Evolutionary conservation across 2,888 invertebrate genomes (phyloP).

Genomic region (Archips xylosteana): DNA sequence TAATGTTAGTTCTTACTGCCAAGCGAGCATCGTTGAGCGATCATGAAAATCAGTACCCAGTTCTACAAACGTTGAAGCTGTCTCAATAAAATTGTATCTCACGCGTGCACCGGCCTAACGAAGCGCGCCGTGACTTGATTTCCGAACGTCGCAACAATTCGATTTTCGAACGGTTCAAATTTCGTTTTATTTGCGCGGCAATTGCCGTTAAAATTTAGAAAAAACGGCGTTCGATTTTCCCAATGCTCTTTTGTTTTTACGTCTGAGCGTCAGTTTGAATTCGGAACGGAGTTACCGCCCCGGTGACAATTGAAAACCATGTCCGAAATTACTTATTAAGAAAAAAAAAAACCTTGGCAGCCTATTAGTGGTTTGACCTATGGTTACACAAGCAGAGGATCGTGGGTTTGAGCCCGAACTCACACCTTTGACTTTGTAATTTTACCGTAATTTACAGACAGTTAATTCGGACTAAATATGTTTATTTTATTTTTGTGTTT

Average conservation of each 20-base stretch:
- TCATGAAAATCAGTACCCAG: background rate
- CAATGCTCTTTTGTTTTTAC: background rate
- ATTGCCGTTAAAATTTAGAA: conserved; percentile 13
- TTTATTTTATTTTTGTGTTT: no score
- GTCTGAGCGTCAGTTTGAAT: background rate
- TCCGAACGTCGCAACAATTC: conserved; percentile 40
- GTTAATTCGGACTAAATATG: no score
- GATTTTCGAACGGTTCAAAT: conserved; percentile 41
- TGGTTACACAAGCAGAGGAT: no score
- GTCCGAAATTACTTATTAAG: no score
- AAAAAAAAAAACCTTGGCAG: no score
- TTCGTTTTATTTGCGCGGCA: conserved; percentile 27
- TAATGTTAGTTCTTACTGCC: no score
- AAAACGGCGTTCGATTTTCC: background rate
- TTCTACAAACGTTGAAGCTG: conserved; percentile 14
- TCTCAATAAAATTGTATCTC: conserved; percentile 28
- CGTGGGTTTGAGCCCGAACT: no score
- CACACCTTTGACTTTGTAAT: no score
- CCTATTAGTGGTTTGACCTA: no score
- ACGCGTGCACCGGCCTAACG: conserved; percentile 38
- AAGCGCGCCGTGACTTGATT: conserved; percentile 42
- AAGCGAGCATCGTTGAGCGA: no score
- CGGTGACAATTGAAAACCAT: no score
- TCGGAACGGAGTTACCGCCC: background rate
- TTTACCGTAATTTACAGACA: no score